Evolutionary conservation across 2,888 invertebrate genomes (phyloP).

Genomic region (Amblyjoppa proteus): DNA sequence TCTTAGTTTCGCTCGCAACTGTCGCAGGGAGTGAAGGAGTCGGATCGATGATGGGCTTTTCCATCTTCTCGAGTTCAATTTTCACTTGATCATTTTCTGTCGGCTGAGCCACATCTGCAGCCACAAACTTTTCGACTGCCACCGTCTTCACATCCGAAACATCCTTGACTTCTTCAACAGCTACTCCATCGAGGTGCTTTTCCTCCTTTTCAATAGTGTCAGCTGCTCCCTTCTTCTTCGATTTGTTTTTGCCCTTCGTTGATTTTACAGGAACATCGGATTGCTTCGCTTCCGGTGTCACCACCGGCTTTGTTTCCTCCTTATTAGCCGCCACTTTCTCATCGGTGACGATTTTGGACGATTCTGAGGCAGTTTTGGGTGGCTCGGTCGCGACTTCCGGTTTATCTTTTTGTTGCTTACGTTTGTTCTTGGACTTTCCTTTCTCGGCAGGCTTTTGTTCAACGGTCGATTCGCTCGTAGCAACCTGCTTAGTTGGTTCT

Average conservation of each 20-base stretch:
- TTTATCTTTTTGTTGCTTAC: slow-evolving; percentile 44
- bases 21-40: neutral
- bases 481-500: slow-evolving; percentile 8
- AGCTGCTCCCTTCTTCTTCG: slow-evolving; percentile 62
- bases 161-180: slow-evolving; percentile 16
- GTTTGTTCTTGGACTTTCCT: slow-evolving; percentile 58
- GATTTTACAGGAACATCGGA: slow-evolving; percentile 45
- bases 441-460: slow-evolving; percentile 37
- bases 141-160: neutral
- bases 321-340: slow-evolving; percentile 77
- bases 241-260: slow-evolving; percentile 58
- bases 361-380: slow-evolving; percentile 83
- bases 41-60: neutral
- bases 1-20: slow-evolving; percentile 1
- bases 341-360: slow-evolving; percentile 73
- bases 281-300: slow-evolving; percentile 22
- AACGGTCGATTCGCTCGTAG: slow-evolving; percentile 5
- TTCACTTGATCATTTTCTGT: neutral
- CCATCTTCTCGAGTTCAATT: slow-evolving; percentile 6
- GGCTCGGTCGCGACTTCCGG: slow-evolving; percentile 80
- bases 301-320: slow-evolving; percentile 65
- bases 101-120: neutral
- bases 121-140: slow-evolving; percentile 5
- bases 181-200: slow-evolving; percentile 9
- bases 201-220: slow-evolving; percentile 29